Conservation (phyloP, 2,797 vertebrate genomes). For the Cygnus olor region DNA sequence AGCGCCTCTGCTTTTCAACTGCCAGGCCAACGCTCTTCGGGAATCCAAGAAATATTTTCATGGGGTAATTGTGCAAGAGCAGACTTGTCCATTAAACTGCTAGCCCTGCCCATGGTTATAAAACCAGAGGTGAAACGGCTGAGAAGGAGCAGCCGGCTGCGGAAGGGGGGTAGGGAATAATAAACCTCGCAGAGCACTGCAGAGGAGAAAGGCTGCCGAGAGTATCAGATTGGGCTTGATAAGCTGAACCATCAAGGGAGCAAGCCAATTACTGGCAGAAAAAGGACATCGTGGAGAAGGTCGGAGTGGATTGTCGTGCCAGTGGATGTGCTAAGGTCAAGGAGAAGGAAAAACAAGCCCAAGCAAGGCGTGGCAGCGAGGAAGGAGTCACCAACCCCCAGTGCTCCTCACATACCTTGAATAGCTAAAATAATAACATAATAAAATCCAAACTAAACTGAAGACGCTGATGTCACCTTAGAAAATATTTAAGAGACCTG, state of each 20-base stretch:
- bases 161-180: background rate
- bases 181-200: background rate
- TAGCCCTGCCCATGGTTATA: conserved; percentile 15
- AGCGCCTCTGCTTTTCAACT: background rate
- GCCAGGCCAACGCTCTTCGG: fast-evolving
- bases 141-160: background rate
- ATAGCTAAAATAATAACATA: conserved; percentile 50
- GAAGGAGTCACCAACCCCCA: conserved; percentile 1
- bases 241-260: background rate
- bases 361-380: background rate
- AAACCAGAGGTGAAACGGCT: background rate
- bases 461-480: conserved; percentile 53
- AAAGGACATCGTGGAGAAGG: background rate
- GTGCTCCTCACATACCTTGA: conserved; percentile 39
- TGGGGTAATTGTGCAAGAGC: conserved; percentile 41
- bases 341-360: background rate
- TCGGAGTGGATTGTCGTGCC: background rate
- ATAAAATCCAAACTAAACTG: conserved; percentile 33
- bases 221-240: background rate
- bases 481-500: conserved; percentile 41
- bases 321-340: conserved; percentile 6
- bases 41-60: background rate
- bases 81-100: conserved; percentile 6
- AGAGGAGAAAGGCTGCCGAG: background rate
- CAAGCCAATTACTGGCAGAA: background rate